Percentiles rank a stretch among this genome's conserved stretches.
phyloP scores from a whole-genome alignment of 2,113 vertebrate genomes.

The Pholis gunnellus region DNA sequence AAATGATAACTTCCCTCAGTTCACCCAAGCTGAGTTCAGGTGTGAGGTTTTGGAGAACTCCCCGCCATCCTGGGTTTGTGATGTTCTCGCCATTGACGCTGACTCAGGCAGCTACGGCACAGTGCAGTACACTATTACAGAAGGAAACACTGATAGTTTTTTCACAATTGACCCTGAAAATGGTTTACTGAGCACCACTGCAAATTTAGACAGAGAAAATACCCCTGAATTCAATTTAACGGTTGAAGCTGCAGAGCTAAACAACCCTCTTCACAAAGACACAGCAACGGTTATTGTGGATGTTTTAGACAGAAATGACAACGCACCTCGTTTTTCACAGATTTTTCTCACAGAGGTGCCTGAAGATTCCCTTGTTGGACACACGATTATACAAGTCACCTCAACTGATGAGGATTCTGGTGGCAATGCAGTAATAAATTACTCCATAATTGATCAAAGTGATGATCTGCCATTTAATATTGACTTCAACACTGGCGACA shows the following conservation, averaged over 20 bases:
- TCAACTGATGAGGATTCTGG: constrained; percentile 79
- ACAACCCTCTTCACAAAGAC: constrained; percentile 64
- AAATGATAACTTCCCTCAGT: constrained; percentile 83
- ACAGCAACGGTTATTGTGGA: constrained; percentile 67
- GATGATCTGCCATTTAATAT: constrained; percentile 75
- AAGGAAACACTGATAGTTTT: constrained; percentile 62
- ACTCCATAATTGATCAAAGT: constrained; percentile 68
- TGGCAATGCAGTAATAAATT: constrained; percentile 75
- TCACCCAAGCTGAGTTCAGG: constrained; percentile 77
- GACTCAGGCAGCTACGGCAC: constrained; percentile 75
- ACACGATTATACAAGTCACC: constrained; percentile 72
- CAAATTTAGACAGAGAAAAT: constrained; percentile 81
- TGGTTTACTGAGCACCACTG: constrained; percentile 76
- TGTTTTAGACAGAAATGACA: constrained; percentile 84
- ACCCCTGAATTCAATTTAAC: constrained; percentile 73
- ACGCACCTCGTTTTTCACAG: constrained; percentile 80
- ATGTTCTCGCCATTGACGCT: constrained; percentile 78
- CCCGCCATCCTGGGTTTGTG: constrained; percentile 70
- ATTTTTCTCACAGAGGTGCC: constrained; percentile 75
- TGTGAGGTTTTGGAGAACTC: constrained; percentile 83
- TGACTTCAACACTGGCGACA: constrained; percentile 69
- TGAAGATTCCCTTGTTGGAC: constrained; percentile 78
- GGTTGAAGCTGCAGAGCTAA: constrained; percentile 77
- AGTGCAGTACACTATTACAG: constrained; percentile 78
- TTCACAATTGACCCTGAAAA: constrained; percentile 78